A percentile compares a stretch with the other conserved stretches of the same genome.
Conservation (phyloP, 2,888 invertebrate species). For the Neoscelio sp. region DNA sequence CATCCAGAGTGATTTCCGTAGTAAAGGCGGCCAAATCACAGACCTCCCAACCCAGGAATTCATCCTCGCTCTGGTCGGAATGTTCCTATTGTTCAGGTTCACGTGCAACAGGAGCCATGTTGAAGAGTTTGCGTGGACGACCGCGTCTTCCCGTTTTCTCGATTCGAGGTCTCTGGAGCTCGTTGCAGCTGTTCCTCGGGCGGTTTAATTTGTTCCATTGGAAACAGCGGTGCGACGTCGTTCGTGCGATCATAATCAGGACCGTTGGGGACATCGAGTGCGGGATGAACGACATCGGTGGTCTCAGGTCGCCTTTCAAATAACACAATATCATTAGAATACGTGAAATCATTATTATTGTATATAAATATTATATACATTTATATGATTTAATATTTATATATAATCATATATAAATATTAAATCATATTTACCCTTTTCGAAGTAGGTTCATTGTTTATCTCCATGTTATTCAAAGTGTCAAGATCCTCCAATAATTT, state of each 20-base stretch:
- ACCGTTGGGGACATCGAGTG: background rate
- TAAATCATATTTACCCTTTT: background rate
- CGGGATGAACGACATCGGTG: background rate
- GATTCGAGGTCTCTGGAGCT: conserved; percentile 1
- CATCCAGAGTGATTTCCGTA: conserved; percentile 14
- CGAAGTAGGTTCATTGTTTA: background rate
- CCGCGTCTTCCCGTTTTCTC: background rate
- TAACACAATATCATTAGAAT: background rate
- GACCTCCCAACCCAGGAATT: conserved; percentile 2
- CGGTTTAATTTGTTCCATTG: background rate
- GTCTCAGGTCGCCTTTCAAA: background rate
- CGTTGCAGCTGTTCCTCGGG: background rate
- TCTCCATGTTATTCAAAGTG: background rate
- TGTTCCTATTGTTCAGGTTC: background rate
- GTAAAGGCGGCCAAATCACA: background rate
- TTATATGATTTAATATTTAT: too few relatives aligned
- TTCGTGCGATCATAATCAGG: background rate
- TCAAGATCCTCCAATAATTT: background rate
- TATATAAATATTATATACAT: too few relatives aligned
- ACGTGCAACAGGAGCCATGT: too few relatives aligned
- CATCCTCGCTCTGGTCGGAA: conserved; percentile 3
- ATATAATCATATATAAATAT: too few relatives aligned
- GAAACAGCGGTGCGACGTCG: background rate
- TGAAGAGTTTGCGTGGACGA: background rate
- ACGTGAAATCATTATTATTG: background rate